phyloP scores from a whole-genome alignment of 2,113 vertebrate genomes.

The Sphyrna mokarran region DNA sequence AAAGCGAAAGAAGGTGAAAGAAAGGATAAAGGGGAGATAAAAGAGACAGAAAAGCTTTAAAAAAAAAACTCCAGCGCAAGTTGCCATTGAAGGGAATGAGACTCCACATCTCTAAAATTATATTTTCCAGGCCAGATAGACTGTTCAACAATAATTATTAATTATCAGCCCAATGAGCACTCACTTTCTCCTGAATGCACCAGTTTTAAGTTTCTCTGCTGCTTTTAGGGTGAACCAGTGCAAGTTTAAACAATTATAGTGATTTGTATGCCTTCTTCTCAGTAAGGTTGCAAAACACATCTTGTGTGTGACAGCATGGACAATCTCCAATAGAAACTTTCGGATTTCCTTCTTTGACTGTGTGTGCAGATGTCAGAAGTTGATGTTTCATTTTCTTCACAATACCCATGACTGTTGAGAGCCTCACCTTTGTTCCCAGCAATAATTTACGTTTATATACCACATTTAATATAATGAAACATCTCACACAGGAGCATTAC shows the following conservation, averaged over 20 bases:
- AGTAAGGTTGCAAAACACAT: neutral
- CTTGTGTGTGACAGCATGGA: neutral
- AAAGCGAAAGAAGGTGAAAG: too few species aligned
- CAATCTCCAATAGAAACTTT: neutral
- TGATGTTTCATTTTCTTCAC: neutral
- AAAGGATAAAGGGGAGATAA: too few species aligned
- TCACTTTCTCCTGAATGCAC: neutral
- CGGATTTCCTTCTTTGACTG: neutral
- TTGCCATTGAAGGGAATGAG: neutral
- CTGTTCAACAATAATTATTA: neutral
- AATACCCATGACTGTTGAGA: neutral
- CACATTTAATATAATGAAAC: neutral
- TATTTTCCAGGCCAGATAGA: neutral
- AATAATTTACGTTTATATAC: neutral
- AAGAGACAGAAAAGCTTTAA: too few species aligned
- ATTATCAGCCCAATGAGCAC: neutral
- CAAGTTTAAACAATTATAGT: neutral
- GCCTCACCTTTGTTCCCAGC: neutral
- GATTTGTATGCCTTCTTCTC: neutral
- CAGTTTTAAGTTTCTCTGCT: neutral
- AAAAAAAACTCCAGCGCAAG: neutral
- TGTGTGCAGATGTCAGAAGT: neutral
- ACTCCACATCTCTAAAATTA: neutral
- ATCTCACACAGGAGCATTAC: neutral
- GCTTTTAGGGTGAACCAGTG: neutral